Evolutionary conservation across 2,113 vertebrate genomes (phyloP).

Genomic region (Chionomys nivalis): DNA sequence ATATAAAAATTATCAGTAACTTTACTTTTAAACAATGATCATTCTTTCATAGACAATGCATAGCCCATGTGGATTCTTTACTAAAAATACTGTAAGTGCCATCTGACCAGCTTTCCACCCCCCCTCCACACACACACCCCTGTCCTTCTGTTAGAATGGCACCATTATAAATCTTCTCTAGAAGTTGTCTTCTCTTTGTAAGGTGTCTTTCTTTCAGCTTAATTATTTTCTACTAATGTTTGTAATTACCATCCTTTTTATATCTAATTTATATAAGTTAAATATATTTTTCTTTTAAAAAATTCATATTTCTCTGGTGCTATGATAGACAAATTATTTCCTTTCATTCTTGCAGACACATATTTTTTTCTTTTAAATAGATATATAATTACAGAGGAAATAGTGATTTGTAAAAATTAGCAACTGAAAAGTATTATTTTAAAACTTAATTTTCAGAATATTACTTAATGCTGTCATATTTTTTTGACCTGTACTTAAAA

Average conservation of each 20-base stretch:
- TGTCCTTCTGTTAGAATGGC: background rate
- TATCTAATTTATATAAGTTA: background rate
- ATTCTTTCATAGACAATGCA: background rate
- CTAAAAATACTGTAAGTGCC: background rate
- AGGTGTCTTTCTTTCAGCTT: background rate
- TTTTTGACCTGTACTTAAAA: background rate
- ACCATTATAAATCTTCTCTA: background rate
- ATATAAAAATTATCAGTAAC: background rate
- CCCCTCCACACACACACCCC: rapidly evolving
- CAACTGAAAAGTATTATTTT: background rate
- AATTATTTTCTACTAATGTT: background rate
- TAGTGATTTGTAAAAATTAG: background rate
- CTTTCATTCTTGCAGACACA: background rate
- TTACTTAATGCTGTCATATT: background rate
- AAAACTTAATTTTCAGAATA: background rate
- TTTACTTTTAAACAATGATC: background rate
- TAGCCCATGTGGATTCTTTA: background rate
- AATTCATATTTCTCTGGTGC: background rate
- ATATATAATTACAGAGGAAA: background rate
- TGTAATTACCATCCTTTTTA: background rate
- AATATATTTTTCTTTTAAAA: background rate
- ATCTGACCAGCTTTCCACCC: background rate
- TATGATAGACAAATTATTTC: background rate
- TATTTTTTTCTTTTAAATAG: background rate
- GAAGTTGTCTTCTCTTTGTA: background rate